Conservation (phyloP, 2,888 invertebrate genomes). For the Himalopsyche kuldschensis region DNA sequence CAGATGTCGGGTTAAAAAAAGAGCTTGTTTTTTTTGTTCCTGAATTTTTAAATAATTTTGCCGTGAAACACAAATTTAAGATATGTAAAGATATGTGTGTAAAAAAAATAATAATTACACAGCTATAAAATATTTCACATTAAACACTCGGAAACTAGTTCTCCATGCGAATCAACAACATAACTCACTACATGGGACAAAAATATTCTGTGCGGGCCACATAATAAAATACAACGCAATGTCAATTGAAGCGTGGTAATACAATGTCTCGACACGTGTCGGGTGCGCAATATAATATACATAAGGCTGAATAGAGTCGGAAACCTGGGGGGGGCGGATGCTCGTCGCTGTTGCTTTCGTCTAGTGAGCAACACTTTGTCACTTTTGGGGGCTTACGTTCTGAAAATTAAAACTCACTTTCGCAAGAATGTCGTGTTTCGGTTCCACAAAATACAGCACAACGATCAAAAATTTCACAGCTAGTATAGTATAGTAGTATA, state of each 20-base stretch:
- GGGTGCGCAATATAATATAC: constrained; percentile 4
- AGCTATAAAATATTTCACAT: too few relatives aligned
- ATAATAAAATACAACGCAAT: background rate
- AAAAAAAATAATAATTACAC: too few relatives aligned
- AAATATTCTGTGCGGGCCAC: background rate
- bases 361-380: constrained; percentile 66
- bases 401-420: constrained; percentile 33
- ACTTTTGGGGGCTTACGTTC: constrained; percentile 56
- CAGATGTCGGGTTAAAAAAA: too few relatives aligned
- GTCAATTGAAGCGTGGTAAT: background rate
- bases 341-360: constrained; percentile 68
- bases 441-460: background rate
- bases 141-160: too few relatives aligned
- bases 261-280: constrained; percentile 10
- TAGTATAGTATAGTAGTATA: too few relatives aligned
- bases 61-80: too few relatives aligned
- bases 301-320: background rate
- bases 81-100: too few relatives aligned
- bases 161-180: too few relatives aligned
- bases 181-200: too few relatives aligned
- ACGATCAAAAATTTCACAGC: background rate
- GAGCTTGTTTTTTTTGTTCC: too few relatives aligned
- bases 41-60: too few relatives aligned
- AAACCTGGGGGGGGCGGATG: constrained; percentile 45
- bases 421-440: background rate